Percentiles rank a stretch among this genome's conserved stretches.
Conservation (phyloP, 1,140 invertebrate species). For the Nomia melanderi region DNA sequence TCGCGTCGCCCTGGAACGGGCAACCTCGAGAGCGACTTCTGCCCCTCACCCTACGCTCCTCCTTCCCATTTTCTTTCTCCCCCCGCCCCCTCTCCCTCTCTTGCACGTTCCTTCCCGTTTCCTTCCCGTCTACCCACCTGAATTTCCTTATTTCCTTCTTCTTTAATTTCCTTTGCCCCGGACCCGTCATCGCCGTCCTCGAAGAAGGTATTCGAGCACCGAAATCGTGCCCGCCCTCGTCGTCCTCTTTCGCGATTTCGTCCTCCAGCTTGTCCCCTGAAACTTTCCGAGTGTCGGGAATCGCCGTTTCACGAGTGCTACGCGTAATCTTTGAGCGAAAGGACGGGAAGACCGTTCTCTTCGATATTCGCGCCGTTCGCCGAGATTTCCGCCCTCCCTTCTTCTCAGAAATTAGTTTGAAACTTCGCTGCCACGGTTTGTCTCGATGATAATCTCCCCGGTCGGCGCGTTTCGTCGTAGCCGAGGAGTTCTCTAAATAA, state of each 20-base stretch:
- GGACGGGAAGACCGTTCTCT: background rate
- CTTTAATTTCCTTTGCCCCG: constrained; percentile 12
- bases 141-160: constrained; percentile 17
- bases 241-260: background rate
- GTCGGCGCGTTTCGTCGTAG: no score
- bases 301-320: constrained; percentile 6
- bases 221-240: constrained; percentile 19
- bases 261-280: background rate
- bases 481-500: no score
- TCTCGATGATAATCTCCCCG: no score
- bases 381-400: background rate
- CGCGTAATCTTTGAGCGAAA: constrained; percentile 5
- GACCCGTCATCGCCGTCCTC: constrained; percentile 32
- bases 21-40: constrained; percentile 58
- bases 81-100: background rate
- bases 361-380: constrained; percentile 5
- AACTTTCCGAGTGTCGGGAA: background rate
- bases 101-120: background rate
- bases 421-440: constrained; percentile 12
- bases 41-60: background rate
- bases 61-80: background rate
- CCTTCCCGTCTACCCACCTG: background rate
- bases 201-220: constrained; percentile 35
- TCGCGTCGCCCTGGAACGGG: constrained; percentile 53
- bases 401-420: constrained; percentile 26